Evolutionary conservation across 2,797 vertebrate species (phyloP).

Genomic region (Pseudomugil tenellus): DNA sequence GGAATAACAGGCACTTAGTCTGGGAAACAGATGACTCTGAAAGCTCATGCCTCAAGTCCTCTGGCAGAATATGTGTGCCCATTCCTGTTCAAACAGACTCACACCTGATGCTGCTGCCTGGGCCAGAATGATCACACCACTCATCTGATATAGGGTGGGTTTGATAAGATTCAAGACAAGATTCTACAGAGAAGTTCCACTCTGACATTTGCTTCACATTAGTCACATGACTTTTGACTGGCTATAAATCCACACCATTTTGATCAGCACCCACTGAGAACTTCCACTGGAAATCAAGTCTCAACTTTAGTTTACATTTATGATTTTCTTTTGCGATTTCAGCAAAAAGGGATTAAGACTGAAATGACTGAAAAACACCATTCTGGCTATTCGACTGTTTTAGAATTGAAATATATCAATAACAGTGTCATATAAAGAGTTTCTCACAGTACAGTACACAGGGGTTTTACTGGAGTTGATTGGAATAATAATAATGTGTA

Average conservation of each 20-base stretch:
- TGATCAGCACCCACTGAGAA: background rate
- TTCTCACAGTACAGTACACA: background rate
- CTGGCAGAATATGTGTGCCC: background rate
- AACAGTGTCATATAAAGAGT: background rate
- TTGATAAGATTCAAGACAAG: conserved; percentile 8
- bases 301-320: background rate
- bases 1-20: background rate
- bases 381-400: background rate
- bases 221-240: background rate
- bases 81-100: conserved; percentile 3
- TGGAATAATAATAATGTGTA: conserved; percentile 1
- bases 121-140: background rate
- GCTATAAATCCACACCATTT: background rate
- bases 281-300: background rate
- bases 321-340: no score
- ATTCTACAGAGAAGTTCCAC: background rate
- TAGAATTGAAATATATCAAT: background rate
- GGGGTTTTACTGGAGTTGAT: background rate
- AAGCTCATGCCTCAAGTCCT: background rate
- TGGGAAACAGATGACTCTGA: conserved; percentile 3
- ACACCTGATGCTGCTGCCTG: background rate
- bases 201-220: background rate
- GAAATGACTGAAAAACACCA: background rate
- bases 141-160: background rate
- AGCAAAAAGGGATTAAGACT: background rate